Evolutionary conservation across 2,113 vertebrate genomes (phyloP).

Genomic region (Dasyprocta punctata): DNA sequence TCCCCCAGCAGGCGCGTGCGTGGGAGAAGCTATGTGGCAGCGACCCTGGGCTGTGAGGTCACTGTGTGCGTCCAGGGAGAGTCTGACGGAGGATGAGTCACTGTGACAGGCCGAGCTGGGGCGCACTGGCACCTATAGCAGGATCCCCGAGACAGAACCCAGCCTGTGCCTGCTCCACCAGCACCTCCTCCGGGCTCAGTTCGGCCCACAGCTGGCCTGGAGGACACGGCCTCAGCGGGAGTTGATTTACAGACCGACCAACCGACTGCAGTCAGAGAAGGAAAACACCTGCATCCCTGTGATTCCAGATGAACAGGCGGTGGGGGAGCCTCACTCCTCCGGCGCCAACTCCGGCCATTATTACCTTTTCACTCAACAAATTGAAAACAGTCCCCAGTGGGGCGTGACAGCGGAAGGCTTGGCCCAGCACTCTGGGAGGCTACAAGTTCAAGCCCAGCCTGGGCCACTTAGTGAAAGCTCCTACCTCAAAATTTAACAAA

Average conservation of each 20-base stretch:
- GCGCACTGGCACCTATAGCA: slow-evolving; percentile 33
- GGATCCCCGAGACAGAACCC: neutral
- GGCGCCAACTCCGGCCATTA: neutral
- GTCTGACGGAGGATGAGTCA: neutral
- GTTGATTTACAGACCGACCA: slow-evolving; percentile 48
- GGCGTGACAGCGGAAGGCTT: neutral
- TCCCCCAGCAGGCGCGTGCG: neutral
- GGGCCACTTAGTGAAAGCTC: neutral
- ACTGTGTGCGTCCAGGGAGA: neutral
- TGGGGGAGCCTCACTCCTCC: neutral
- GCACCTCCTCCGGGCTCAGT: neutral
- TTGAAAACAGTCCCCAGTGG: neutral
- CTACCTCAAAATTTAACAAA: neutral
- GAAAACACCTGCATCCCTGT: slow-evolving; percentile 61
- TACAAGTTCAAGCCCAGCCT: neutral
- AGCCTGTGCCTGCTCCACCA: too few species aligned
- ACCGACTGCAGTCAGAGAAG: slow-evolving; percentile 24
- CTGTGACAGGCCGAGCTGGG: neutral
- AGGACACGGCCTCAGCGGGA: neutral
- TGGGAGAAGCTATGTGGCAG: neutral
- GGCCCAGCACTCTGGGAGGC: neutral
- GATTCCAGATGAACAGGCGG: neutral
- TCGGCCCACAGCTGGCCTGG: slow-evolving; percentile 52
- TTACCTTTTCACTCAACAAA: slow-evolving; percentile 23
- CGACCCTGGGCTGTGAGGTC: neutral